Evolutionary conservation across 2,888 invertebrate genomes (phyloP).

Genomic region (Torymus tubicola): DNA sequence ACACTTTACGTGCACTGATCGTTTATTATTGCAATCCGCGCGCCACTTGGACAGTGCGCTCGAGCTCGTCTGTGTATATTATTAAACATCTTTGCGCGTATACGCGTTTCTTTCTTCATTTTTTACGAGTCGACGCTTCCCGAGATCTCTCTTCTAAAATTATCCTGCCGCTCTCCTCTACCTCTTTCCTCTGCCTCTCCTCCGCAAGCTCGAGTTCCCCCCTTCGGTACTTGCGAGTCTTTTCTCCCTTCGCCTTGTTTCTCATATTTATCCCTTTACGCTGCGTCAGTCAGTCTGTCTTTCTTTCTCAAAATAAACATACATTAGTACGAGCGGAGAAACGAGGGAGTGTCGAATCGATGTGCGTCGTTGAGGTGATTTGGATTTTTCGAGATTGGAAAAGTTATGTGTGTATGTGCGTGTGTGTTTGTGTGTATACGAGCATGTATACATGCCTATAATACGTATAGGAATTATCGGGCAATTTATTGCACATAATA

Average conservation of each 20-base stretch:
- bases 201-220: too few relatives aligned
- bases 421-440: too few relatives aligned
- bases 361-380: too few relatives aligned
- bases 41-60: background rate
- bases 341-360: background rate
- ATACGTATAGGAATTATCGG: too few relatives aligned
- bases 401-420: background rate
- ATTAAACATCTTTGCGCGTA: conserved; percentile 54
- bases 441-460: too few relatives aligned
- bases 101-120: conserved; percentile 29
- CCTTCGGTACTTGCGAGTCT: too few relatives aligned
- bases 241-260: too few relatives aligned
- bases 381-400: background rate
- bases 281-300: background rate
- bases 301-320: conserved; percentile 32
- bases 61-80: conserved; percentile 43
- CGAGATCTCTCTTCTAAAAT: conserved; percentile 47
- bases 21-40: conserved; percentile 52
- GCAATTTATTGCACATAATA: too few relatives aligned
- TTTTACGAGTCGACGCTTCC: conserved; percentile 31
- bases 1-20: conserved; percentile 32
- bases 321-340: conserved; percentile 15
- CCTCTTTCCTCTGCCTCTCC: conserved; percentile 2
- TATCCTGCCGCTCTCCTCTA: conserved; percentile 38
- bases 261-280: too few relatives aligned